Percentiles rank a stretch among this genome's conserved stretches.
Conservation (phyloP, 2,113 vertebrate genomes). For the Athene noctua region DNA sequence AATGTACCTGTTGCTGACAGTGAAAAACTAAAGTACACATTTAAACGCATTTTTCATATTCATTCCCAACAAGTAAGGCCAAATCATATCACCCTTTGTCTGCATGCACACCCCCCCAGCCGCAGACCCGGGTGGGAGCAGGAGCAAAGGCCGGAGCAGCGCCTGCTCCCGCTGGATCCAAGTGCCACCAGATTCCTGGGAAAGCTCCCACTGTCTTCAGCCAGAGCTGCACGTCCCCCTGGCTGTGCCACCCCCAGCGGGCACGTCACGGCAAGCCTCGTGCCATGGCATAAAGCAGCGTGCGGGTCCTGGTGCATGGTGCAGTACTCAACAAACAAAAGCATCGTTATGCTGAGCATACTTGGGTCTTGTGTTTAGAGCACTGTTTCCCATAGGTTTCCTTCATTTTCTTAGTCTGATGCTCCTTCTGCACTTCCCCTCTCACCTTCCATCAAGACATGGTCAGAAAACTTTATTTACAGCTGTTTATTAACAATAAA, state of each 20-base stretch:
- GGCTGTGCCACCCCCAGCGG: not conserved
- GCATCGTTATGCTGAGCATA: not conserved
- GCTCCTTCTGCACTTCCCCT: not conserved
- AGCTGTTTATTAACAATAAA: not conserved
- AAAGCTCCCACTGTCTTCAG: not conserved
- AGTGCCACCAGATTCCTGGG: rapidly evolving
- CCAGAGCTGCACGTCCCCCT: not conserved
- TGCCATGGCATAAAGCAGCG: rapidly evolving
- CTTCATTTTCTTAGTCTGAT: not conserved
- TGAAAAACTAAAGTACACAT: not conserved
- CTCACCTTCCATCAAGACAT: not conserved
- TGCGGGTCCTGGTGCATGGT: rapidly evolving
- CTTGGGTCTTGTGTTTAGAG: not conserved
- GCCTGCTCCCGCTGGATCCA: rapidly evolving
- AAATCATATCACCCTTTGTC: rapidly evolving
- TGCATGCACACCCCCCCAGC: not conserved
- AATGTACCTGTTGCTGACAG: not conserved
- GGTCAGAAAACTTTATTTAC: conserved; percentile 32
- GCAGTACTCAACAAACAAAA: not conserved
- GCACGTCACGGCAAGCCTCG: not conserved
- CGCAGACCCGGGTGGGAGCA: rapidly evolving
- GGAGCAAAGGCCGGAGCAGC: not conserved
- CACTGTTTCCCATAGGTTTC: rapidly evolving
- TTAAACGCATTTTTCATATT: not conserved
- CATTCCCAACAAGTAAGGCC: not conserved